A percentile compares a stretch with the other conserved stretches of the same genome.
phyloP scores from a whole-genome alignment of 2,888 invertebrate species.

The Diabrotica balteata region DNA sequence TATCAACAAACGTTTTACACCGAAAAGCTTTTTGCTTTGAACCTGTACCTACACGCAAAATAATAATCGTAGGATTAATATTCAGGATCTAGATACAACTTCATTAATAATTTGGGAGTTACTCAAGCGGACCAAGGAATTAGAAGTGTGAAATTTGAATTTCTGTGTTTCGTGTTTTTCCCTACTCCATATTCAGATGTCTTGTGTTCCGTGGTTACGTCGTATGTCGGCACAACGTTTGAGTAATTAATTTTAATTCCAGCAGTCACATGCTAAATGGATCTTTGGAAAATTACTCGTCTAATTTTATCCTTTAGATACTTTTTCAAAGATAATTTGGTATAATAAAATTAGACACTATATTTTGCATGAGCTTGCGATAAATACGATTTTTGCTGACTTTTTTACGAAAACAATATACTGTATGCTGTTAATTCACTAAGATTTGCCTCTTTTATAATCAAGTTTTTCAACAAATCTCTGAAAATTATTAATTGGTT shows the following conservation, averaged over 20 bases:
- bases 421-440: no score
- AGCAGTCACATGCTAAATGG: background rate
- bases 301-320: no score
- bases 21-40: constrained; percentile 5
- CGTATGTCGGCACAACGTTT: constrained; percentile 5
- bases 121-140: background rate
- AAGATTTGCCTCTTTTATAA: no score
- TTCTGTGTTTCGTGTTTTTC: background rate
- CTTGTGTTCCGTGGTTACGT: background rate
- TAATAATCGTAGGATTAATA: constrained; percentile 4
- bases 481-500: no score
- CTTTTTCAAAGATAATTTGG: no score
- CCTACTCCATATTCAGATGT: background rate
- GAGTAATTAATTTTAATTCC: constrained; percentile 5
- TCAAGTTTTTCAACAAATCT: no score
- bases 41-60: constrained; percentile 2
- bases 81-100: constrained; percentile 1
- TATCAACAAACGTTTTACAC: background rate
- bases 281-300: no score
- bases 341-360: no score
- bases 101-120: constrained; percentile 9
- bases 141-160: constrained; percentile 11
- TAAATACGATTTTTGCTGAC: no score
- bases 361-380: no score
- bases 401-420: no score